Base-by-base conservation (phyloP, 2,113 vertebrate species). In the Salvelinus namaycush region DNA sequence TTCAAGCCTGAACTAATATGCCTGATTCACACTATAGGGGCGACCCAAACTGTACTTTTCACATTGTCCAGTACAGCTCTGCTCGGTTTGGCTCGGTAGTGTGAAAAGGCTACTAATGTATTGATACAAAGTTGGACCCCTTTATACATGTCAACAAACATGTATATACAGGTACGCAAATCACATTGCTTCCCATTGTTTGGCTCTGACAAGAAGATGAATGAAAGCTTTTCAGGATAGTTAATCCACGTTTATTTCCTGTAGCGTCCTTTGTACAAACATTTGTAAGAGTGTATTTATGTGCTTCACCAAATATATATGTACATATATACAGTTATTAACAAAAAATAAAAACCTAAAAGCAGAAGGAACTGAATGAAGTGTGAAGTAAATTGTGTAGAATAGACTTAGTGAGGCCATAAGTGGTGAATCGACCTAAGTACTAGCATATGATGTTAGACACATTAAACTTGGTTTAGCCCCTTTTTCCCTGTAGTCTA, bases 161-260 rank as follows among this genome's bases (percentile, higher is more conserved):
- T 13, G 74, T 39, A 54, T 54, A 51, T 68, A 80, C 83, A 79
- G 90, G 85, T 85, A 85, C 80, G 62, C 77, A 82, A 64, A 51
- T 76, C 84, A 24, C 24, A 4, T 83, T 44, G 39, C 9, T 81
- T 67, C 74, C 79, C 76, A 80, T 12, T 67, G 66, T 78, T 72
- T 44, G 75, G 79, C 70, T 83, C 72, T 67, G 12, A 12, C 20
- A 13, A 64, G 24, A 64, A 84, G 86, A 91, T 89, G 89, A 89
- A 91, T 86, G 89, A 91, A 90, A 86, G 31, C 27, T 79, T 76
- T 89, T 89, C 85, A 88, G 87, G 87, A 87, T 91, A 73, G 11
- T 51, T 54, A 18, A 54, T 44, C 74, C 22, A 77, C 24, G 59
- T 48, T 39, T 34, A 34, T 39, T 65, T 77, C 48, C 24, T 20